Evolutionary conservation across 2,888 invertebrate genomes (phyloP).

Genomic region (Cylloceria caligata): DNA sequence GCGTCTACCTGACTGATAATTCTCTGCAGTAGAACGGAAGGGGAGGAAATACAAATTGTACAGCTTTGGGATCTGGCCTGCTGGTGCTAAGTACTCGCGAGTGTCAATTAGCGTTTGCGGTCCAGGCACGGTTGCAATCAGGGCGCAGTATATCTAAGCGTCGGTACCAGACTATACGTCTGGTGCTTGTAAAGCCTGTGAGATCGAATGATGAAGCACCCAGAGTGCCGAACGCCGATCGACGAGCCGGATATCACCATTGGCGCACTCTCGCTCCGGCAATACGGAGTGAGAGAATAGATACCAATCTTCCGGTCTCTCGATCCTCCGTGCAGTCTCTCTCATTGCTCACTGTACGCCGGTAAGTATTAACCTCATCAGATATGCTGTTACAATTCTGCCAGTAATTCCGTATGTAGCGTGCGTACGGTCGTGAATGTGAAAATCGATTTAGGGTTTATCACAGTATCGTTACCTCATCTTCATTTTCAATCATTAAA

Average conservation of each 20-base stretch:
- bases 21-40: conserved; percentile 17
- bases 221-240: conserved; percentile 51
- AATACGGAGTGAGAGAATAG: conserved; percentile 18
- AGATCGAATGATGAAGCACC: conserved; percentile 53
- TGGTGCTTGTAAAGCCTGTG: conserved; percentile 7
- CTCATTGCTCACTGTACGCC: conserved; percentile 14
- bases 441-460: conserved; percentile 7
- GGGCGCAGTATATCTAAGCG: conserved; percentile 54
- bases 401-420: neutral
- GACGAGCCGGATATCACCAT: conserved; percentile 62
- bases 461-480: neutral
- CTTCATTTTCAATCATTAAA: conserved; percentile 15
- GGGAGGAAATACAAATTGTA: conserved; percentile 61
- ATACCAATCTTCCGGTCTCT: conserved; percentile 18
- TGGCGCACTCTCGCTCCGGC: conserved; percentile 51
- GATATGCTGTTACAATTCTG: conserved; percentile 43
- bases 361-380: conserved; percentile 54
- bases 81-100: conserved; percentile 60
- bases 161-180: conserved; percentile 1
- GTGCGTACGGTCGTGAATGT: neutral
- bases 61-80: conserved; percentile 43
- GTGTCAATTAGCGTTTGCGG: conserved; percentile 67
- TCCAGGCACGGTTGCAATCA: conserved; percentile 61
- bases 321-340: conserved; percentile 32
- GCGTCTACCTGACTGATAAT: conserved; percentile 53